Conservation (phyloP, 1,140 invertebrate species). For the Drosophila bipectinata region DNA sequence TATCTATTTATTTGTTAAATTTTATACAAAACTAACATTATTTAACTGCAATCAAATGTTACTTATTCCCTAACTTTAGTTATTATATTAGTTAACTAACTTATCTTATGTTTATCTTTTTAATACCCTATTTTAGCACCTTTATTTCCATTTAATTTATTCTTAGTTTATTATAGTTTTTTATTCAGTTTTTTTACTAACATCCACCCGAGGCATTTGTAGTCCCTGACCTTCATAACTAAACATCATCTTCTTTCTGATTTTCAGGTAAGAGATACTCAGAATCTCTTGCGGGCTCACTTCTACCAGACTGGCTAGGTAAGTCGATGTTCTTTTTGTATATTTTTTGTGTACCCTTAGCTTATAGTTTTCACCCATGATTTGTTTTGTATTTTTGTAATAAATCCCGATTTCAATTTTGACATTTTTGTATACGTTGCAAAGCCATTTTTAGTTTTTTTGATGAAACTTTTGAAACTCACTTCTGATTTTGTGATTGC, state of each 20-base stretch:
- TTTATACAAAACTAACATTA: background rate
- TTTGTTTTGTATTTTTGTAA: constrained; percentile 64
- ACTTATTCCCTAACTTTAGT: background rate
- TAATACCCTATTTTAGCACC: background rate
- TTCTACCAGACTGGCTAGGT: constrained; percentile 84
- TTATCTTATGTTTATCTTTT: background rate
- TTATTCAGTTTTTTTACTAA: constrained; percentile 30
- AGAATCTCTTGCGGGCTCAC: constrained; percentile 84
- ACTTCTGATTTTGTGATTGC: constrained; percentile 49
- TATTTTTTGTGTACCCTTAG: constrained; percentile 68
- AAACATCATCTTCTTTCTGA: constrained; percentile 44
- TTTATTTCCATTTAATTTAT: background rate
- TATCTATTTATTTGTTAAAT: background rate
- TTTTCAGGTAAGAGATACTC: constrained; percentile 84
- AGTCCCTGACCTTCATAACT: constrained; percentile 8
- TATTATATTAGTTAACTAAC: too few relatives aligned
- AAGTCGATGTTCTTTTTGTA: constrained; percentile 72
- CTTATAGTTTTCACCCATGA: constrained; percentile 63
- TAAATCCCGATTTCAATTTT: constrained; percentile 52
- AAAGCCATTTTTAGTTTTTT: constrained; percentile 50
- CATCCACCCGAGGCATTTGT: constrained; percentile 30
- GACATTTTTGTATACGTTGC: constrained; percentile 55
- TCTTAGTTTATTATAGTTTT: background rate
- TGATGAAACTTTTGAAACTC: constrained; percentile 27
- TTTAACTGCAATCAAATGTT: background rate